These are phyloP conservation scores for Poecilobothrus nobilitatus DNA, from an alignment of 2,888 invertebrate species.

Conservation along the genomic window DNA sequence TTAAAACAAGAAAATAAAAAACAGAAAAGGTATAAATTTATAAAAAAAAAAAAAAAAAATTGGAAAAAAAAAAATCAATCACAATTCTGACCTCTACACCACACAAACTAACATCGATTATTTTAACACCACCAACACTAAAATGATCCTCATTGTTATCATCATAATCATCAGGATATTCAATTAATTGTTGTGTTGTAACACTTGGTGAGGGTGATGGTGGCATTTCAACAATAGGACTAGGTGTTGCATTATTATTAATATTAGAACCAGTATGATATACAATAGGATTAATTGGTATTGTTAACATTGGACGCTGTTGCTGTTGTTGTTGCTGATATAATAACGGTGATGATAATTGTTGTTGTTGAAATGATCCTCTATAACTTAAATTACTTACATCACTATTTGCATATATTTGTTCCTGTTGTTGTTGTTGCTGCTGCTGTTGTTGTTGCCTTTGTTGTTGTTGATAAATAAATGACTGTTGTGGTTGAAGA, in stretches of 20 bases:
- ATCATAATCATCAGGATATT: constrained; percentile 60
- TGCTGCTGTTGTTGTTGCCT: constrained; percentile 25
- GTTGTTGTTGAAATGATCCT: constrained; percentile 11
- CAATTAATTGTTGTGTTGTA: constrained; percentile 51
- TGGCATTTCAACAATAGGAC: constrained; percentile 52
- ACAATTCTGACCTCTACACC: constrained; percentile 45
- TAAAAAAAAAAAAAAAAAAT: constrained; percentile 20
- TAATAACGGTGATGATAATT: constrained; percentile 15
- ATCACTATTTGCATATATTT: constrained; percentile 6
- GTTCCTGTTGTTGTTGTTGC: constrained; percentile 22
- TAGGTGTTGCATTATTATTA: constrained; percentile 43
- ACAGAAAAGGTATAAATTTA: constrained; percentile 18
- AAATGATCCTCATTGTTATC: constrained; percentile 3
- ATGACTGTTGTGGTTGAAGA: constrained; percentile 18
- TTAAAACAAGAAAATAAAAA: constrained; percentile 18
- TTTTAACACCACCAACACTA: constrained; percentile 7
- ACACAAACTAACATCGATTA: constrained; percentile 39
- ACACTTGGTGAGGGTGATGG: constrained; percentile 50
- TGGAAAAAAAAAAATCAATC: constrained; percentile 26
- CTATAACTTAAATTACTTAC: constrained; percentile 11
- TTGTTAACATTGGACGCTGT: not conserved
- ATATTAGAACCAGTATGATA: constrained; percentile 17
- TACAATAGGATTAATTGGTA: not conserved
- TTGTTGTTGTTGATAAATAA: constrained; percentile 23
- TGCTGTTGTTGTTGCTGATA: constrained; percentile 17